These are phyloP conservation scores for Rhorus exstirpatorius DNA, from an alignment of 2,888 invertebrate species.

Conservation along the genomic window DNA sequence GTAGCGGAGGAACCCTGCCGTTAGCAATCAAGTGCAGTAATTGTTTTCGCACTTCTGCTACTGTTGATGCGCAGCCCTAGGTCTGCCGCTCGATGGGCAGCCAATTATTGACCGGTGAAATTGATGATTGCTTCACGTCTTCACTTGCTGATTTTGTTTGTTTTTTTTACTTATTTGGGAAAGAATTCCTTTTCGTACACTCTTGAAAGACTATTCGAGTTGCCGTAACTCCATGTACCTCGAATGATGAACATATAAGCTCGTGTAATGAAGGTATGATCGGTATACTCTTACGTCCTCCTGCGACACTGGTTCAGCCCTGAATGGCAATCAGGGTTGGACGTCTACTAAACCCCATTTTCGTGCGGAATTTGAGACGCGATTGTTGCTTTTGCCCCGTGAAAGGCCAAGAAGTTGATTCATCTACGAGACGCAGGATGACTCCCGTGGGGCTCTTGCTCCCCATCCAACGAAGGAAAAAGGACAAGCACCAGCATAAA, in stretches of 20 bases:
- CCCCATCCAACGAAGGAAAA: neutral
- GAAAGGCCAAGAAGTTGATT: constrained; percentile 4
- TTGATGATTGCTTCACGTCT: constrained; percentile 38
- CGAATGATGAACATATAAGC: neutral
- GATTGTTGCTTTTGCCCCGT: neutral
- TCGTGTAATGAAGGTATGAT: neutral
- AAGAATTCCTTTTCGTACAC: neutral
- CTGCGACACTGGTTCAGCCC: neutral
- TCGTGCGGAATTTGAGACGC: neutral
- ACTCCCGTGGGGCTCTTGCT: constrained; percentile 3
- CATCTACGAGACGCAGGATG: neutral
- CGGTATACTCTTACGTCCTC: neutral
- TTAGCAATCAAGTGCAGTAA: constrained; percentile 65
- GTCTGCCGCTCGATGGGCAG: constrained; percentile 33
- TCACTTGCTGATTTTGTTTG: neutral
- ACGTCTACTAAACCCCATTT: neutral
- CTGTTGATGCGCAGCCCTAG: constrained; percentile 30
- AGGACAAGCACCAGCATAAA: neutral
- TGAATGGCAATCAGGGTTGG: neutral
- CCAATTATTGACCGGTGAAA: constrained; percentile 56
- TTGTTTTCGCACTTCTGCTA: constrained; percentile 62
- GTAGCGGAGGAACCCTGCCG: constrained; percentile 44
- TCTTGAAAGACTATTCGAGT: neutral
- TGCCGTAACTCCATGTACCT: neutral
- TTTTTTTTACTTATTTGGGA: neutral